A percentile compares a stretch with the other conserved stretches of the same genome.
Evolutionary conservation across 2,797 vertebrate species (phyloP).

Genomic region (Lerista edwardsae): DNA sequence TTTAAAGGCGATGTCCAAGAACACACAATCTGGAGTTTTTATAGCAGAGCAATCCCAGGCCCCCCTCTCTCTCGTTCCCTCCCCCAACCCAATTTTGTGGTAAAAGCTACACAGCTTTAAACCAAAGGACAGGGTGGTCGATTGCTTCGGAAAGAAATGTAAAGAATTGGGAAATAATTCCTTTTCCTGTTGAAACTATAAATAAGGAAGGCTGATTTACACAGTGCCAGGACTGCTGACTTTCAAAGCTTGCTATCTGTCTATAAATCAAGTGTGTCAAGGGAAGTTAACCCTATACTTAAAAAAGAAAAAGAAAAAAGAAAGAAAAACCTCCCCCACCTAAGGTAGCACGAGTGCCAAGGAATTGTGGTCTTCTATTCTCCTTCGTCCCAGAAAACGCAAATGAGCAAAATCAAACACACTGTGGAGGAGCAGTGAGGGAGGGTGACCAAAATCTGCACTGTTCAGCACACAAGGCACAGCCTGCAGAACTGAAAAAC

Average conservation of each 20-base stretch:
- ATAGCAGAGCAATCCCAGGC: slow-evolving; percentile 75
- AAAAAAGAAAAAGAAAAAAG: not conserved
- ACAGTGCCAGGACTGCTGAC: slow-evolving; percentile 65
- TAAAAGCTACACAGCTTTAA: slow-evolving; percentile 71
- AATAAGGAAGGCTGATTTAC: slow-evolving; percentile 71
- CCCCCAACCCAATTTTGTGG: slow-evolving; percentile 64
- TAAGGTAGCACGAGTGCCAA: slow-evolving; percentile 62
- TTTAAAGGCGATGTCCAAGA: slow-evolving; percentile 72
- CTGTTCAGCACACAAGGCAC: slow-evolving; percentile 60
- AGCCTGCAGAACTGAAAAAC: slow-evolving; percentile 67
- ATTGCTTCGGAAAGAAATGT: slow-evolving; percentile 71
- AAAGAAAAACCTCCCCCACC: slow-evolving; percentile 61
- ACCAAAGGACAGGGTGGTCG: slow-evolving; percentile 74
- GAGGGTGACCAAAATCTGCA: slow-evolving; percentile 61
- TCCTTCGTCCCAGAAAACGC: slow-evolving; percentile 63
- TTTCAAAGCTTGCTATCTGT: slow-evolving; percentile 68
- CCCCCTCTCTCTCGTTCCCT: slow-evolving; percentile 43
- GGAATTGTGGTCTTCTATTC: slow-evolving; percentile 54
- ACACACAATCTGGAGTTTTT: slow-evolving; percentile 74
- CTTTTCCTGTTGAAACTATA: slow-evolving; percentile 73
- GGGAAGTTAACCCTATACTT: slow-evolving; percentile 43
- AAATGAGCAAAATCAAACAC: slow-evolving; percentile 71
- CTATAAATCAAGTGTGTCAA: slow-evolving; percentile 73
- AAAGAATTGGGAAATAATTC: slow-evolving; percentile 73
- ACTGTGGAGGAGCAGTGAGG: slow-evolving; percentile 43